Conservation (phyloP, 2,888 invertebrate species). For the Eucera pruinosa region DNA sequence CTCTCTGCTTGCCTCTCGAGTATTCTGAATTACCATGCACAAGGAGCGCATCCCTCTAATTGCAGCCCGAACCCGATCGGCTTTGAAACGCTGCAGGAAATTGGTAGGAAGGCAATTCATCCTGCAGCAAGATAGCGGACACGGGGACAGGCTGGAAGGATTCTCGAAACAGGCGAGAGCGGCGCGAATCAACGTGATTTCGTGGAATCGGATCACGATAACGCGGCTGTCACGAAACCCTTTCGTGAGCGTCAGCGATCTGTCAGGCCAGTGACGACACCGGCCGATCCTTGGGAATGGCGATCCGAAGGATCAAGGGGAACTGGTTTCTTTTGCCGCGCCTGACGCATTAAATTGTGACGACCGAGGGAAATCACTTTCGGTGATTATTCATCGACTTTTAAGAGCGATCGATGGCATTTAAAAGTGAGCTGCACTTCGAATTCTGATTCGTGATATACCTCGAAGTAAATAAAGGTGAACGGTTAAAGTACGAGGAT, state of each 20-base stretch:
- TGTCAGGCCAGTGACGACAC: slow-evolving; percentile 61
- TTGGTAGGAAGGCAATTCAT: slow-evolving; percentile 68
- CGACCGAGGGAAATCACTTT: slow-evolving; percentile 1
- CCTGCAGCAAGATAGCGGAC: slow-evolving; percentile 58
- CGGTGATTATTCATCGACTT: neutral
- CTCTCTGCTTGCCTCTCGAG: neutral
- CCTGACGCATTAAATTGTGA: neutral
- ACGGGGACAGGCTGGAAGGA: slow-evolving; percentile 49
- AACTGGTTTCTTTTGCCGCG: slow-evolving; percentile 19
- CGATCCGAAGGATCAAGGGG: neutral
- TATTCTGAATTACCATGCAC: slow-evolving; percentile 71
- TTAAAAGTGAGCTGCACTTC: neutral
- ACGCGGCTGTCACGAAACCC: slow-evolving; percentile 53
- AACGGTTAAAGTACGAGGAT: too few species aligned
- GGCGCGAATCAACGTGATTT: slow-evolving; percentile 42
- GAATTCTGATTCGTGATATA: neutral
- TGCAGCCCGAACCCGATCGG: slow-evolving; percentile 67
- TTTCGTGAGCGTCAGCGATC: slow-evolving; percentile 63
- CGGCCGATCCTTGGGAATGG: slow-evolving; percentile 35
- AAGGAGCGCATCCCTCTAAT: slow-evolving; percentile 75
- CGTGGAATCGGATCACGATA: slow-evolving; percentile 56
- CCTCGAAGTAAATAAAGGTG: too few species aligned
- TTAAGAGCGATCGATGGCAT: neutral
- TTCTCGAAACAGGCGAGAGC: slow-evolving; percentile 52
- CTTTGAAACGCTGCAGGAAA: slow-evolving; percentile 61